Conservation (phyloP, 2,113 vertebrate species). For the Pan troglodytes region DNA sequence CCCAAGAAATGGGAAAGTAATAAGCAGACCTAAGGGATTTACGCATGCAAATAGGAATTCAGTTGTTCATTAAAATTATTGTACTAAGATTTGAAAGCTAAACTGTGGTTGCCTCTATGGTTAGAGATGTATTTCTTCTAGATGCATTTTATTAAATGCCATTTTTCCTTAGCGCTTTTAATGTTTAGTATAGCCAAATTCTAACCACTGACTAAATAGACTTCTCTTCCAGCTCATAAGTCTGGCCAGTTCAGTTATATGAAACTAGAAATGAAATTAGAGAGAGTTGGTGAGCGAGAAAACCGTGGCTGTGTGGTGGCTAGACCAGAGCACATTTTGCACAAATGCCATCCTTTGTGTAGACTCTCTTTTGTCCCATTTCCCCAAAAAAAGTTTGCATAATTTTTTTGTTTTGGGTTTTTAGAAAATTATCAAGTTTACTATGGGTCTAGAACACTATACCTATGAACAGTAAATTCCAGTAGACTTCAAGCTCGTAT, state of each 20-base stretch:
- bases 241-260: neutral
- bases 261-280: neutral
- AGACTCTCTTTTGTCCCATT: neutral
- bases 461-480: neutral
- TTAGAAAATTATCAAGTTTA: neutral
- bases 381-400: neutral
- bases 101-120: neutral
- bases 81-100: neutral
- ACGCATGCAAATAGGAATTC: neutral
- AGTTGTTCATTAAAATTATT: neutral
- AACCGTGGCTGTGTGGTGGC: rapidly evolving
- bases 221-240: neutral
- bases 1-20: neutral
- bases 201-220: neutral
- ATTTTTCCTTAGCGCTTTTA: neutral
- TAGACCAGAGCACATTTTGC: neutral
- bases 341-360: neutral
- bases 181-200: neutral
- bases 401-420: neutral
- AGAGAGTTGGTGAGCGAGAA: neutral
- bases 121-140: neutral
- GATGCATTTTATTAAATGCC: neutral
- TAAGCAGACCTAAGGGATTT: neutral
- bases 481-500: neutral
- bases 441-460: neutral